Evolutionary conservation across 2,797 vertebrate species (phyloP), one percentile per base, ranked within the genome.

Genomic region (Oceanodroma leucorhoa): DNA sequence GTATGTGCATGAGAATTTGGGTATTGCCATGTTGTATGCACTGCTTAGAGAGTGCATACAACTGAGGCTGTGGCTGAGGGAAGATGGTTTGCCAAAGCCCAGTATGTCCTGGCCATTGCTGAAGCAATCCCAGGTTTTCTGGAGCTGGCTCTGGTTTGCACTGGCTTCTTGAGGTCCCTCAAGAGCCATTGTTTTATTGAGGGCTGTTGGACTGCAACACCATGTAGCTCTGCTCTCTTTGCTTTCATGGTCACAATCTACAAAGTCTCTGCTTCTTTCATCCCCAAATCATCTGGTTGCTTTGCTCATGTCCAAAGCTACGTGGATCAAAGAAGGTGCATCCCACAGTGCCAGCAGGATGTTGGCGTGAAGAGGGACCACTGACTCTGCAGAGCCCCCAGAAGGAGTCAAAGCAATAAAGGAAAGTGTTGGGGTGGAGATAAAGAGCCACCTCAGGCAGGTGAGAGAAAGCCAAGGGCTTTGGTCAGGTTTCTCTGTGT

Each of bases 1-100:
- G 7, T 20, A 18, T 0, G 0, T 18, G 38, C 8, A 4, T 57
- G 48, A 66, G 54, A 66, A 57, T 22, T 55, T 64, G 62, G 32
- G 22, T 40, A 0, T 65, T 46, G 9, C 26, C 5, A 0, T n/a
- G 41, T 6, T 54, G 16, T 5, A 2, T 0, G 1, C 4, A 1
- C 23, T 36, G 24, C 36, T 50, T 6, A 5, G 32, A 36, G 46
- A 45, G 53, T n/a, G n/a, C n/a, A n/a, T n/a, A n/a, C n/a, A n/a
- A n/a, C n/a, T n/a, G n/a, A n/a, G n/a, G 41, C 62, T 80, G 75
- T 11, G 50, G 40, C n/a, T 38, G 34, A 61, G 48, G 60, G 62
- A 83, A 71, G 30, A 14, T 3, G 0, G 3, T 62, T 70, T 69
- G 46, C 41, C 54, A 45, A 58, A 81, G 57, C 22, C 38, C 29